Base-by-base conservation (phyloP, 2,888 invertebrate species). In the Acleris holmiana region DNA sequence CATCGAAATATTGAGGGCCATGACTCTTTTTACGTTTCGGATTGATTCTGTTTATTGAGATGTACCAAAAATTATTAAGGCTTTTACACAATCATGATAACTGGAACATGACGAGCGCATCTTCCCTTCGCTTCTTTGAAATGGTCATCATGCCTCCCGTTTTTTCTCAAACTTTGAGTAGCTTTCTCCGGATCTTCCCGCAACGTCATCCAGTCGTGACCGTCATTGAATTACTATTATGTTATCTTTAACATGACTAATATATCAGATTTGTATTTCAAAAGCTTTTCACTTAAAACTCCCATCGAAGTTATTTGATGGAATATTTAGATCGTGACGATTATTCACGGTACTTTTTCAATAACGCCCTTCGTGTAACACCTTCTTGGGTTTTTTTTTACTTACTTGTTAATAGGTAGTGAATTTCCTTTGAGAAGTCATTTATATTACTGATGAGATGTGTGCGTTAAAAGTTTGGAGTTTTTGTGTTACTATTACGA, bases 211-310 rank as follows among this genome's bases (percentile, higher is more conserved):
- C 18, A 17, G 29, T 56, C 56, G 56, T 56, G 56, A 56, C 47
- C 47, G 56, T 47, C 56, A 56, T 56, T 56, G 47, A 47, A 47
- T 56, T 19, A 29, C 56, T 29, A 56, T 56, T 56, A 47, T 47
- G 47, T 56, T 56, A 47, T 56, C 56, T 56, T 56, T 47, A 56
- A 56, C 56, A 56, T 56, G 47, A 56, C 56, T 56, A 56, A 56
- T 56, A 56, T 56, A 56, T 56, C 55, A 46, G 55, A 47, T 56
- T 56, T 56, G 56, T 25, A 18, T 25, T 25, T 56, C 47, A 56
- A 56, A 56, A 47, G 21, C 4, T 47, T 56, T 56, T 46, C 47
- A 56, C 56, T 56, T 47, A 2, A 40, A 56, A 56, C 23, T 56
- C 47, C 21, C 29, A 19, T 56, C 19, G 18, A n/a, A 13, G 50